Conservation (phyloP, 2,113 vertebrate genomes). For the Heterochromis multidens region DNA sequence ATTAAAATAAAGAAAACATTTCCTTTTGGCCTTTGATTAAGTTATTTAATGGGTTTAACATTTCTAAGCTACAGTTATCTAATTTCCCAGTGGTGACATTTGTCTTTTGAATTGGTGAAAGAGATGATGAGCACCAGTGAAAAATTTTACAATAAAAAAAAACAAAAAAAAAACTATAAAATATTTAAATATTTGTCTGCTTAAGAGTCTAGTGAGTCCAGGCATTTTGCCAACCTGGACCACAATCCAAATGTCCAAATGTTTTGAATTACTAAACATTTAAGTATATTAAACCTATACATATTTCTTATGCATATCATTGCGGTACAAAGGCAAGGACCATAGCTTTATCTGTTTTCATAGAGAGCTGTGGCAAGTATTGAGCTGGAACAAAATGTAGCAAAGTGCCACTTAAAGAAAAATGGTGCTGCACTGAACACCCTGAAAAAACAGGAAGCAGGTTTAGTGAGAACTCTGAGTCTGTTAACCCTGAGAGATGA, state of each 20-base stretch:
- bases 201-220: not conserved
- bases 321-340: not conserved
- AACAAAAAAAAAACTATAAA: not conserved
- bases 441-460: not conserved
- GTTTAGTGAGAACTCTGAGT: not conserved
- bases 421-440: too few relatives aligned
- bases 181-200: not conserved
- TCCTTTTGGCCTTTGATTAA: not conserved
- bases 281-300: not conserved
- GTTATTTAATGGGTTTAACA: not conserved
- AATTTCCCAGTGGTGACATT: not conserved
- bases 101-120: not conserved
- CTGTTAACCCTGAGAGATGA: not conserved
- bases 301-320: not conserved
- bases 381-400: not conserved
- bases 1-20: fast-evolving
- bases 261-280: not conserved
- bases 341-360: not conserved
- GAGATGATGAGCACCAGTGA: not conserved
- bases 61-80: not conserved
- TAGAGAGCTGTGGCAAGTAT: not conserved
- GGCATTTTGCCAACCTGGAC: not conserved
- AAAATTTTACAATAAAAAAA: not conserved
- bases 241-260: not conserved
- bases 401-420: not conserved